These are phyloP conservation scores for Pseudopleuronectes americanus DNA, from an alignment of 2,797 vertebrate genomes.

Conservation along the genomic window DNA sequence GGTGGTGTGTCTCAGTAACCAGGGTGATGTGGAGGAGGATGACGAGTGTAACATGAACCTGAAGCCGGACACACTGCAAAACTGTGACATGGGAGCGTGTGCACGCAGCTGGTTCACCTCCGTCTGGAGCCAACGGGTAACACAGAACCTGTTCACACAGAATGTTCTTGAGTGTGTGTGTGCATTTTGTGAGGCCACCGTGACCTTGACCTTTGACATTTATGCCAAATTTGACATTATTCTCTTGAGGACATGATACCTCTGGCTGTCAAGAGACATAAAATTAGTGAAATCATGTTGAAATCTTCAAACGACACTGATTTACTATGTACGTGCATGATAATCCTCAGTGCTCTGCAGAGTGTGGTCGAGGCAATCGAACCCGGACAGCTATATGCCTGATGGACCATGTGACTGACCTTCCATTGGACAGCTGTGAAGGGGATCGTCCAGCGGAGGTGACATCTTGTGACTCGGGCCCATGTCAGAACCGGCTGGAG, in stretches of 20 bases:
- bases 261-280: too few relatives aligned
- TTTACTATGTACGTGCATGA: slow-evolving; percentile 2
- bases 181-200: not conserved
- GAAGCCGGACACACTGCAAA: slow-evolving; percentile 76
- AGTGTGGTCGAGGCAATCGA: slow-evolving; percentile 78
- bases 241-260: too few relatives aligned
- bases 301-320: not conserved
- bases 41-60: slow-evolving; percentile 82
- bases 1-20: slow-evolving; percentile 82
- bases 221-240: too few relatives aligned
- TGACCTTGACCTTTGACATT: too few relatives aligned
- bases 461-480: slow-evolving; percentile 72
- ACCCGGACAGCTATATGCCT: slow-evolving; percentile 78
- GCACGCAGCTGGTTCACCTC: slow-evolving; percentile 85
- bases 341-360: slow-evolving; percentile 78
- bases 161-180: not conserved
- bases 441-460: slow-evolving; percentile 74
- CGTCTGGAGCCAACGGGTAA: slow-evolving; percentile 82
- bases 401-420: slow-evolving; percentile 75
- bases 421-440: slow-evolving; percentile 80
- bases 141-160: slow-evolving; percentile 1
- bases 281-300: not conserved
- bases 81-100: slow-evolving; percentile 85
- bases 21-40: slow-evolving; percentile 79
- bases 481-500: slow-evolving; percentile 72